Conservation (phyloP, 2,888 invertebrate genomes). For the Morpho deidamia region DNA sequence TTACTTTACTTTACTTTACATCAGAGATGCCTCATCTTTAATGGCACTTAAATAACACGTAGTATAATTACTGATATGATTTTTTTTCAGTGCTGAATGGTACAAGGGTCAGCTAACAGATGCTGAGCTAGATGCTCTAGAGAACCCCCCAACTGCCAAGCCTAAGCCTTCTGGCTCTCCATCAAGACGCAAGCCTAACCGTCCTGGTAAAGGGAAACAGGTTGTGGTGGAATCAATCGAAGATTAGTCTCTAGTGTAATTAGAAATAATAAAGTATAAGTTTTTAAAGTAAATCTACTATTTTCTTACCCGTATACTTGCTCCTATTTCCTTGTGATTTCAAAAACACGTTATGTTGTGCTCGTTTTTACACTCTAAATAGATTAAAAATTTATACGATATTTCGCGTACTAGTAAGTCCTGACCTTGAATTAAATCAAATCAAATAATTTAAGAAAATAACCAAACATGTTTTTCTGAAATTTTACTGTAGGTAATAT, state of each 20-base stretch:
- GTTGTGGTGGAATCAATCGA: conserved; percentile 26
- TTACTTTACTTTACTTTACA: too few species aligned
- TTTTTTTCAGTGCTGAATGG: conserved; percentile 87
- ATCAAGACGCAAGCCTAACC: conserved; percentile 67
- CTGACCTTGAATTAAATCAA: too few species aligned
- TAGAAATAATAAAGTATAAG: conserved; percentile 19
- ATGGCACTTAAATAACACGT: too few species aligned
- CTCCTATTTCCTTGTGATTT: not conserved
- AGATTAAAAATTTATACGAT: too few species aligned
- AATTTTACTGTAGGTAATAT: too few species aligned
- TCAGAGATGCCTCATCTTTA: too few species aligned
- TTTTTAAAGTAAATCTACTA: conserved; percentile 3
- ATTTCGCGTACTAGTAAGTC: too few species aligned
- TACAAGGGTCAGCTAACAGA: conserved; percentile 91
- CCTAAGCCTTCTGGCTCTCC: conserved; percentile 73
- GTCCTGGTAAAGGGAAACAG: conserved; percentile 56
- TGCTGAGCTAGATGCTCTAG: conserved; percentile 86
- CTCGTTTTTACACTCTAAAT: too few species aligned
- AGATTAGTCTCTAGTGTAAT: too few species aligned
- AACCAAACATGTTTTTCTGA: too few species aligned
- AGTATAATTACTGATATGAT: not conserved
- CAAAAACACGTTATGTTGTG: not conserved
- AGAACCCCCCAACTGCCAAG: conserved; percentile 85
- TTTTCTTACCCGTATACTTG: not conserved
- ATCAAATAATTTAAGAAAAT: too few species aligned